Evolutionary conservation across 2,797 vertebrate species (phyloP).

Genomic region (Paramormyrops hopkinsi): DNA sequence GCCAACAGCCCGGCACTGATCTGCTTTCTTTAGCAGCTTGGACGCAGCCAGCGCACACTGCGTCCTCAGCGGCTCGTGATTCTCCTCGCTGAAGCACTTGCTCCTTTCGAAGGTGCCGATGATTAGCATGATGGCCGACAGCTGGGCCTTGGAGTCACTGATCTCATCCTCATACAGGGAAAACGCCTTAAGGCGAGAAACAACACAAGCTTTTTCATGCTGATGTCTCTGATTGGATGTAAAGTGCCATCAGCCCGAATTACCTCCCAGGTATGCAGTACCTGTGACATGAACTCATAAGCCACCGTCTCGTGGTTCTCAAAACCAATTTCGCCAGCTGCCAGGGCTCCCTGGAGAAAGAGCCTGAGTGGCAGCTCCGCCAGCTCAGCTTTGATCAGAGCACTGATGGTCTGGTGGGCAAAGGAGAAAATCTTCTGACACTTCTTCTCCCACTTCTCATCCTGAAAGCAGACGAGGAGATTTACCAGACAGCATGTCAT

Average conservation of each 20-base stretch:
- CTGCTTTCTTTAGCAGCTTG: slow-evolving; percentile 93
- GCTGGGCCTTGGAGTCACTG: slow-evolving; percentile 95
- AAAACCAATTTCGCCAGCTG: slow-evolving; percentile 91
- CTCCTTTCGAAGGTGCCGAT: slow-evolving; percentile 96
- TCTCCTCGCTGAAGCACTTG: slow-evolving; percentile 95
- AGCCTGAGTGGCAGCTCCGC: slow-evolving; percentile 90
- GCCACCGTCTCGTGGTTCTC: slow-evolving; percentile 97
- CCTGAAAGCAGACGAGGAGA: slow-evolving; percentile 53
- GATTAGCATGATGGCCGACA: slow-evolving; percentile 94
- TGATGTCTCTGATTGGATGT: not conserved
- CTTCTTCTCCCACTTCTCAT: slow-evolving; percentile 99
- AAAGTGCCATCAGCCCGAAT: not conserved
- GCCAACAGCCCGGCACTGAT: slow-evolving; percentile 92
- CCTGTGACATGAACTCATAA: slow-evolving; percentile 99
- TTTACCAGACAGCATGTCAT: not conserved
- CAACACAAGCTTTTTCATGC: not conserved
- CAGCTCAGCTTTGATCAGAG: slow-evolving; percentile 92
- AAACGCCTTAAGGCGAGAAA: slow-evolving; percentile 72
- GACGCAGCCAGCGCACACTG: slow-evolving; percentile 94
- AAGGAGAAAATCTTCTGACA: slow-evolving; percentile 99
- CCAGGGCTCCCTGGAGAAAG: slow-evolving; percentile 91
- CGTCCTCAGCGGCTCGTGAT: slow-evolving; percentile 91
- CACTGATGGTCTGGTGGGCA: slow-evolving; percentile 94
- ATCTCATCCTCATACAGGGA: slow-evolving; percentile 98
- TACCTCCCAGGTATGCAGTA: slow-evolving; percentile 38